Conservation (phyloP, 2,888 invertebrate genomes). For the Brachypterus glaber region DNA sequence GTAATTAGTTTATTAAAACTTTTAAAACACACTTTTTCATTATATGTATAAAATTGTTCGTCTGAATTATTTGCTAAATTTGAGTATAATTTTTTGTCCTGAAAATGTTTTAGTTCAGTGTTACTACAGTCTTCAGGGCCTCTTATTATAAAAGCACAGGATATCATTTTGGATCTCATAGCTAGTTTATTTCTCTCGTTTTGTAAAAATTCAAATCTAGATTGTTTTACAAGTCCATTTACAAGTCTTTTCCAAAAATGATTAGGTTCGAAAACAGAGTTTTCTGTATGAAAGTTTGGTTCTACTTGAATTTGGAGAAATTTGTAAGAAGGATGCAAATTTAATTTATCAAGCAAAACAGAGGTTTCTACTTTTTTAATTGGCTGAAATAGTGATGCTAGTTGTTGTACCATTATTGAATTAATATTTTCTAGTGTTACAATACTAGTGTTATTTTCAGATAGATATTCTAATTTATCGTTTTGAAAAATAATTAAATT, state of each 20-base stretch:
- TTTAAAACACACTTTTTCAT: constrained; percentile 36
- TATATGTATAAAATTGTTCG: constrained; percentile 34
- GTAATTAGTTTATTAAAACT: constrained; percentile 40
- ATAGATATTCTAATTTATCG: constrained; percentile 40
- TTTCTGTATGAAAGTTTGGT: constrained; percentile 33
- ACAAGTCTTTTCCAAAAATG: constrained; percentile 34
- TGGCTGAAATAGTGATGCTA: constrained; percentile 42
- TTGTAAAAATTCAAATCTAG: constrained; percentile 21
- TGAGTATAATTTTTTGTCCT: constrained; percentile 34
- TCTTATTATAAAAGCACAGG: constrained; percentile 40
- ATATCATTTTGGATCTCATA: constrained; percentile 26
- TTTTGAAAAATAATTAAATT: constrained; percentile 42
- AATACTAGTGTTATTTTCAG: constrained; percentile 28
- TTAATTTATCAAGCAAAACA: constrained; percentile 35
- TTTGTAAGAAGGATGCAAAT: constrained; percentile 43
- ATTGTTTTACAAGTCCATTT: constrained; percentile 18
- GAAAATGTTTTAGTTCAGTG: constrained; percentile 30
- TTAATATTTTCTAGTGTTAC: constrained; percentile 41
- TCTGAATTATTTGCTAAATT: constrained; percentile 35
- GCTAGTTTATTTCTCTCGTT: constrained; percentile 14
- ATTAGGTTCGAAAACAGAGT: constrained; percentile 33
- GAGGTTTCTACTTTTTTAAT: constrained; percentile 27
- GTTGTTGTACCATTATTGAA: constrained; percentile 40
- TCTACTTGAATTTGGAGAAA: constrained; percentile 40
- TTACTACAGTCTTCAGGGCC: constrained; percentile 28